Evolutionary conservation across 2,888 invertebrate species (phyloP).

Genomic region (Venusia cambrica): DNA sequence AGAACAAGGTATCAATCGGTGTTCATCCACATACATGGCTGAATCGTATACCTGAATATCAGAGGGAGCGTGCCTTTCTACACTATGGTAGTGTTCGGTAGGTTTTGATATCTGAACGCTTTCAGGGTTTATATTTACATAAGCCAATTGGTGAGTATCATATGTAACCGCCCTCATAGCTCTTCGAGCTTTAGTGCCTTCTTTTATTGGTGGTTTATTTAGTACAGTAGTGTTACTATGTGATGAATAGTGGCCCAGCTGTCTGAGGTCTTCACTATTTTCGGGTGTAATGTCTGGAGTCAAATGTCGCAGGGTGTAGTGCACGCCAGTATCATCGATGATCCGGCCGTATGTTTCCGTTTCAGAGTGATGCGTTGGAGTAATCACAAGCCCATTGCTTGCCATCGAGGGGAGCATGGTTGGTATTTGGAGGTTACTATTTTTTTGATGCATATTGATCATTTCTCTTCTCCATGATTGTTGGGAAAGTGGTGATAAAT

Average conservation of each 20-base stretch:
- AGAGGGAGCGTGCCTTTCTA: background rate
- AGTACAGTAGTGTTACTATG: too few relatives aligned
- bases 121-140: constrained; percentile 1
- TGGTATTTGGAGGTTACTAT: constrained; percentile 5
- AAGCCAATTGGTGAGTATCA: constrained; percentile 1
- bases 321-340: too few relatives aligned
- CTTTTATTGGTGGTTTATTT: too few relatives aligned
- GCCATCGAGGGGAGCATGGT: constrained; percentile 1
- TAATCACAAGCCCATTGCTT: constrained; percentile 1
- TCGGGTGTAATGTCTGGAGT: too few relatives aligned
- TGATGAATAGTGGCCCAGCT: too few relatives aligned
- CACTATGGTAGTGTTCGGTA: background rate
- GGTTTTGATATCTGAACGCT: background rate
- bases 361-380: constrained; percentile 12
- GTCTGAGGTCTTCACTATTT: too few relatives aligned
- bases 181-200: background rate
- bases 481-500: constrained; percentile 5
- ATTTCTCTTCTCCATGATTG: constrained; percentile 4
- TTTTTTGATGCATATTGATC: constrained; percentile 3
- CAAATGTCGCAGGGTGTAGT: too few relatives aligned
- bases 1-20: background rate
- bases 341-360: constrained; percentile 5
- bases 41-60: background rate
- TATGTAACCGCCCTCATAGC: too few relatives aligned
- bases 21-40: constrained; percentile 1